Evolutionary conservation across 2,113 vertebrate species (phyloP).

Genomic region (Ondatra zibethicus): DNA sequence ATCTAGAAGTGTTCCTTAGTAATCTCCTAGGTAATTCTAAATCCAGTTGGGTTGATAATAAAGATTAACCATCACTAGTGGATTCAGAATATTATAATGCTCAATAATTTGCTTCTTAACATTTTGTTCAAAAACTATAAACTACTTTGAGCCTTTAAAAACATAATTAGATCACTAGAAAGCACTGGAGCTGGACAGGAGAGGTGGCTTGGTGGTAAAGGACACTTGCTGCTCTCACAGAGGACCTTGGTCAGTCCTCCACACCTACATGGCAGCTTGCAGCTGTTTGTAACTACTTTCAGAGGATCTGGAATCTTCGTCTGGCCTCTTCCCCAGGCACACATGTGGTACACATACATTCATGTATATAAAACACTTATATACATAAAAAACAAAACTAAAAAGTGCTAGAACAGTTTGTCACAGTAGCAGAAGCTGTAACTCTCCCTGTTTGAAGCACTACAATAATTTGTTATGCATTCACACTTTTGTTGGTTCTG

Average conservation of each 20-base stretch:
- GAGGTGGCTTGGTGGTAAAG: not conserved
- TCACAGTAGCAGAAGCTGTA: not conserved
- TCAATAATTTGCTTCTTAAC: not conserved
- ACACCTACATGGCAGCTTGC: not conserved
- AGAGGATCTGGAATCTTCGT: not conserved
- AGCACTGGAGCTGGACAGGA: not conserved
- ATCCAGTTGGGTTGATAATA: not conserved
- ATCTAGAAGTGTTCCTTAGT: not conserved
- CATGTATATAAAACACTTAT: not conserved
- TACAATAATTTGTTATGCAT: slow-evolving; percentile 25
- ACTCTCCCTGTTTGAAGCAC: slow-evolving; percentile 51
- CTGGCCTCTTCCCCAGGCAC: not conserved
- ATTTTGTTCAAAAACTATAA: not conserved
- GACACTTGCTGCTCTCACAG: not conserved
- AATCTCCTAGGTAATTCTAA: not conserved
- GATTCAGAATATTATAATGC: not conserved
- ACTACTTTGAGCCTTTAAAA: slow-evolving; percentile 16
- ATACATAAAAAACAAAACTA: not conserved
- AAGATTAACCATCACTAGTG: not conserved
- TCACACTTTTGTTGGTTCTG: slow-evolving; percentile 45
- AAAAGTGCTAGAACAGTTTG: not conserved
- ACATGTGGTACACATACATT: not conserved
- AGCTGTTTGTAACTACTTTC: not conserved
- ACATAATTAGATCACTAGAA: slow-evolving; percentile 17
- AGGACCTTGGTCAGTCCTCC: not conserved